Percentiles rank a stretch among this genome's conserved stretches.
phyloP scores from a whole-genome alignment of 2,888 invertebrate species.

The Octodonta nipae region DNA sequence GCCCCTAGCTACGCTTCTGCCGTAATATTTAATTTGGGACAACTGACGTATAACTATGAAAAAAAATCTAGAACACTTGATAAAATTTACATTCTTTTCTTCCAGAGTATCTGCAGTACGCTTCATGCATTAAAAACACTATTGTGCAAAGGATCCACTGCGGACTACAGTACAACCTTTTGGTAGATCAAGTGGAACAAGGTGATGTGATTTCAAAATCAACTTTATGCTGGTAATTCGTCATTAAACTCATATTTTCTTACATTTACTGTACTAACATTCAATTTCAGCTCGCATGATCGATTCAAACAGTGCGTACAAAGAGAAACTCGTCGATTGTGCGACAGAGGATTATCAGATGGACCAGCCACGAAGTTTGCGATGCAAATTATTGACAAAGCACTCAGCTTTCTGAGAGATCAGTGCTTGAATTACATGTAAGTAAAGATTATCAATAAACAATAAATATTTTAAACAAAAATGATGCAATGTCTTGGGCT shows the following conservation, averaged over 20 bases:
- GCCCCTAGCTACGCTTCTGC: no score
- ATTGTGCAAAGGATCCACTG: conserved; percentile 43
- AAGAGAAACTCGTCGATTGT: conserved; percentile 38
- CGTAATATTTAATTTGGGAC: no score
- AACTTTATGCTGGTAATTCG: conserved; percentile 43
- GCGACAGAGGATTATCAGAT: conserved; percentile 37
- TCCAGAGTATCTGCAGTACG: conserved; percentile 46
- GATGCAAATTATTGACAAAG: conserved; percentile 43
- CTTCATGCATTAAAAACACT: conserved; percentile 46
- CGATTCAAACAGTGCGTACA: conserved; percentile 46
- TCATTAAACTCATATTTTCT: conserved; percentile 2
- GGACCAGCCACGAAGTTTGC: conserved; percentile 43
- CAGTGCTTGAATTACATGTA: conserved; percentile 47
- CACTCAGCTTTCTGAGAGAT: conserved; percentile 44
- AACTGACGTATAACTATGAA: no score
- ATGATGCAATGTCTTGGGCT: neutral
- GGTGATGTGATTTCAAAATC: conserved; percentile 40
- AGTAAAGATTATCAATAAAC: no score
- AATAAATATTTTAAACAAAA: neutral
- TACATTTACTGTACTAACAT: conserved; percentile 1
- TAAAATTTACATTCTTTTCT: conserved; percentile 8
- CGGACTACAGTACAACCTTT: conserved; percentile 41
- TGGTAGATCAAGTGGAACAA: conserved; percentile 44
- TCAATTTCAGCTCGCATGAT: conserved; percentile 40
- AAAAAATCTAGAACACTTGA: no score